These are phyloP conservation scores for Sinocyclocheilus rhinocerous DNA, from an alignment of 2,113 vertebrate genomes.

Conservation along the genomic window DNA sequence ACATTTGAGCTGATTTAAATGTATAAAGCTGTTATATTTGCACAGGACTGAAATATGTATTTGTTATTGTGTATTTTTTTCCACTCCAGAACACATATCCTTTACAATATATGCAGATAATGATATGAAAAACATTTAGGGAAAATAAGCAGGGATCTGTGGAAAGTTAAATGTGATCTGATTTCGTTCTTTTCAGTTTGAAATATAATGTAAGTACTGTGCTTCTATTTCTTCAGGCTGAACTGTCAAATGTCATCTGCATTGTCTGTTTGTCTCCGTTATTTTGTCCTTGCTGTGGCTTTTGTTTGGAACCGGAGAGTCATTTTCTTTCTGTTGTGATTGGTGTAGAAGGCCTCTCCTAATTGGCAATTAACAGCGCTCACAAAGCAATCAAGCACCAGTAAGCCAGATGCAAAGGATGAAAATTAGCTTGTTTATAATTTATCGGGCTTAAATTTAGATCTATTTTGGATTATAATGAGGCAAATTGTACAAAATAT, in stretches of 20 bases:
- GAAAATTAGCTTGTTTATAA: constrained; percentile 70
- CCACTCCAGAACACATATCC: not conserved
- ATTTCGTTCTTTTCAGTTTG: not conserved
- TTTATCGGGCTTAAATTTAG: constrained; percentile 64
- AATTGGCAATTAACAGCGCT: constrained; percentile 78
- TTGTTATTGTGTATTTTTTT: not conserved
- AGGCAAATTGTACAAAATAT: constrained; percentile 47
- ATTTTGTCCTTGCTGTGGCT: constrained; percentile 23
- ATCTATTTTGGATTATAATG: constrained; percentile 64
- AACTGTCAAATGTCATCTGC: not conserved
- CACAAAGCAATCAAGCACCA: constrained; percentile 75
- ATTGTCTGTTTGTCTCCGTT: not conserved
- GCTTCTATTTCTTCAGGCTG: not conserved
- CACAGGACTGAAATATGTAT: not conserved
- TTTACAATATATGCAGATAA: not conserved
- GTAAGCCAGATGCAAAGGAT: constrained; percentile 65
- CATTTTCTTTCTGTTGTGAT: constrained; percentile 58
- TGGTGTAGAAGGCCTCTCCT: constrained; percentile 65
- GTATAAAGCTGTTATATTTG: not conserved
- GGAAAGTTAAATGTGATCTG: not conserved
- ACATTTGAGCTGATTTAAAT: not conserved
- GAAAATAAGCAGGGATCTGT: not conserved
- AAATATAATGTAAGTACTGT: not conserved
- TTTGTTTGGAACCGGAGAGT: constrained; percentile 22
- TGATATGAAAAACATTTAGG: not conserved